Evolutionary conservation across 2,113 vertebrate species (phyloP).

Genomic region (Speoplatyrhinus poulsoni): DNA sequence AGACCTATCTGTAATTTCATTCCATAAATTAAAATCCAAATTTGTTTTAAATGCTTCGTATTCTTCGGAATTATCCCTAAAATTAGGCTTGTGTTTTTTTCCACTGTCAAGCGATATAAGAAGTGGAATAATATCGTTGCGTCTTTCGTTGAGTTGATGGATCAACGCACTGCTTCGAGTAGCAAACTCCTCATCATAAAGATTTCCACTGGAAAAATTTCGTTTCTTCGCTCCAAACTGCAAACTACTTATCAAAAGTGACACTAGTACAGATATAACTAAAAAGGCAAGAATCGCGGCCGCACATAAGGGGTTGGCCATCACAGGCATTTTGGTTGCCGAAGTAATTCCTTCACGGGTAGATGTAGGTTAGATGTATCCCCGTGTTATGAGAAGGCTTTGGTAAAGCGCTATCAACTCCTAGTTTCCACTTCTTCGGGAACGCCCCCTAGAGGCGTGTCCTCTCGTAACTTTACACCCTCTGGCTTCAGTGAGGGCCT

Average conservation of each 20-base stretch:
- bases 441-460: constrained; percentile 76
- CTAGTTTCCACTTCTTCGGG: constrained; percentile 62
- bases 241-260: constrained; percentile 70
- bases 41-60: constrained; percentile 4
- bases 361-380: not conserved
- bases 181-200: constrained; percentile 45
- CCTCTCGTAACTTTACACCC: constrained; percentile 69
- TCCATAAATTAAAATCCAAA: constrained; percentile 51
- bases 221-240: constrained; percentile 58
- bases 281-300: constrained; percentile 69
- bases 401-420: constrained; percentile 29
- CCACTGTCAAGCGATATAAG: constrained; percentile 32
- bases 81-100: not conserved
- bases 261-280: constrained; percentile 69
- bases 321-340: constrained; percentile 56
- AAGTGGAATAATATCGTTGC: constrained; percentile 71
- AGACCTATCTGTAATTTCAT: constrained; percentile 44
- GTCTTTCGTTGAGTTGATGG: constrained; percentile 67
- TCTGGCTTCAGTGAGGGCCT: constrained; percentile 35
- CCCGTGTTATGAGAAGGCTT: constrained; percentile 32
- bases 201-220: constrained; percentile 38
- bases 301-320: constrained; percentile 68
- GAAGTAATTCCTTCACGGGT: constrained; percentile 1
- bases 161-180: constrained; percentile 56
- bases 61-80: not conserved